These are phyloP conservation scores for Acestrorhynchus altus DNA, from an alignment of 2,797 vertebrate genomes.

Conservation along the genomic window DNA sequence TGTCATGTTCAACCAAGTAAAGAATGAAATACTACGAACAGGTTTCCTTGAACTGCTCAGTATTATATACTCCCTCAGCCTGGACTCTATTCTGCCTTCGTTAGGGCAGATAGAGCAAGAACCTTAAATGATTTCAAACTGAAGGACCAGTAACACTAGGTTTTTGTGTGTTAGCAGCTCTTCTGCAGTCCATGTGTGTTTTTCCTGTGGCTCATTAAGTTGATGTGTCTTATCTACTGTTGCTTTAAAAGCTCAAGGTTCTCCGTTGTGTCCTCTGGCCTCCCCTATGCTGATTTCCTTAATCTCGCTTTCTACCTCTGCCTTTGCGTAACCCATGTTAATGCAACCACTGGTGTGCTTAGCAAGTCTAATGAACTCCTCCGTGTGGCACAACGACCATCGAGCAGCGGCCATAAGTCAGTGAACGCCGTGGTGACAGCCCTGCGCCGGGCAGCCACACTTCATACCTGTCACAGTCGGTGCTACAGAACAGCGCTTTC, in stretches of 20 bases:
- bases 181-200: background rate
- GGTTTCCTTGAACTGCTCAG: too few species aligned
- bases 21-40: too few species aligned
- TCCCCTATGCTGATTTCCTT: constrained; percentile 53
- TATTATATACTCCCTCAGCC: too few species aligned
- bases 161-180: background rate
- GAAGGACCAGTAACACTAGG: background rate
- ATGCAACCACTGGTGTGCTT: constrained; percentile 57
- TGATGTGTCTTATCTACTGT: background rate
- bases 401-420: constrained; percentile 47
- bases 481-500: constrained; percentile 7
- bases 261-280: constrained; percentile 52
- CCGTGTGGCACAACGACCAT: constrained; percentile 51
- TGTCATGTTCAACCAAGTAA: too few species aligned
- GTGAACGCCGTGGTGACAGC: constrained; percentile 18
- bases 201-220: constrained; percentile 14
- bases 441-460: background rate
- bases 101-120: too few species aligned
- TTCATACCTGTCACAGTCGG: background rate
- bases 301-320: constrained; percentile 53
- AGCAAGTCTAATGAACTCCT: constrained; percentile 63
- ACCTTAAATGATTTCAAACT: too few species aligned
- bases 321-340: constrained; percentile 53
- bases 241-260: constrained; percentile 21
- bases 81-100: too few species aligned